phyloP scores from a whole-genome alignment of 2,888 invertebrate species.

The Drosophila limbata region DNA sequence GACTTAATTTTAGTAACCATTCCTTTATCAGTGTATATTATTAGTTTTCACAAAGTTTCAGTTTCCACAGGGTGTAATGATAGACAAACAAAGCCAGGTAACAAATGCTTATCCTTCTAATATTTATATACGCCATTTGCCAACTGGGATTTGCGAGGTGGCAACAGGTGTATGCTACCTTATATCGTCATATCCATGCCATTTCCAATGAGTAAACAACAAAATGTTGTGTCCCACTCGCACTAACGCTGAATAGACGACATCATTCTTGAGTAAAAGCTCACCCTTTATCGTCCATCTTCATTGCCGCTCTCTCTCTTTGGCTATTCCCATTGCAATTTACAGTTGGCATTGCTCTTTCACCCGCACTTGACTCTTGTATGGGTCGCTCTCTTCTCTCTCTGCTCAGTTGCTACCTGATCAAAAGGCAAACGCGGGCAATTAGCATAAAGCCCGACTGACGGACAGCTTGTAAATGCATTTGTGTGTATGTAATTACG shows the following conservation, averaged over 20 bases:
- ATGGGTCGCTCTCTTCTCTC: constrained; percentile 25
- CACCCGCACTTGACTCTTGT: constrained; percentile 55
- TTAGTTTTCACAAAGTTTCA: neutral
- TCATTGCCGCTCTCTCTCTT: neutral
- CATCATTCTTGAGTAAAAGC: neutral
- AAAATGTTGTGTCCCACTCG: neutral
- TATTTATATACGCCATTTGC: constrained; percentile 27
- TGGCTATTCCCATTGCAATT: neutral
- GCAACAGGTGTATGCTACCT: constrained; percentile 35
- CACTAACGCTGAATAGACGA: neutral
- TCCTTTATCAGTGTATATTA: too few relatives aligned
- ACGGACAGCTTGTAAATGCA: constrained; percentile 38
- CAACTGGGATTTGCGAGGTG: constrained; percentile 37
- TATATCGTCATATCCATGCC: neutral
- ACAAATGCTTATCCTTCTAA: constrained; percentile 9
- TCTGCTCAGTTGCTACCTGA: constrained; percentile 50
- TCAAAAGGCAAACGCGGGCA: constrained; percentile 76
- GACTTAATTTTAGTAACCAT: too few relatives aligned
- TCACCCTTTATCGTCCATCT: neutral
- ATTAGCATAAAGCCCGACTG: constrained; percentile 73
- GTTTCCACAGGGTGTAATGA: neutral
- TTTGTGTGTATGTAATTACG: constrained; percentile 12
- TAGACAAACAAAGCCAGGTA: neutral
- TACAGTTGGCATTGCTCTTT: constrained; percentile 17
- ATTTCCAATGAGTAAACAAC: constrained; percentile 13